A percentile compares a stretch with the other conserved stretches of the same genome.
phyloP scores from a whole-genome alignment of 2,888 invertebrate genomes.

The Cosmorhoe ocellata region DNA sequence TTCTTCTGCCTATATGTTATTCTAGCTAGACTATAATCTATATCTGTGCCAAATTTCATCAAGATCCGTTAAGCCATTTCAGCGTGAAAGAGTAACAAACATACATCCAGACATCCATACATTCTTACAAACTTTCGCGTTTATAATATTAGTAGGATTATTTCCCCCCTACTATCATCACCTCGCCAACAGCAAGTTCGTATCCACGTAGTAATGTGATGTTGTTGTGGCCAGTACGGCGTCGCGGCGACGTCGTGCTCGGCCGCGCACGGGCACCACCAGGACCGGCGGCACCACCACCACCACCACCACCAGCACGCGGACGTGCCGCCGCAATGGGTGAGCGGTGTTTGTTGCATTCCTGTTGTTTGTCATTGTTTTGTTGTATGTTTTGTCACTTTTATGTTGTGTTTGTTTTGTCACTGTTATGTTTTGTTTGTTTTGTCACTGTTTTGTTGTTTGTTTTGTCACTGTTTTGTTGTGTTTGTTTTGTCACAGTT shows the following conservation, averaged over 20 bases:
- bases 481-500: constrained; percentile 7
- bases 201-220: not conserved
- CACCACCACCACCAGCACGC: constrained; percentile 76
- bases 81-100: too few relatives aligned
- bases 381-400: constrained; percentile 3
- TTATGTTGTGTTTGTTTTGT: not conserved
- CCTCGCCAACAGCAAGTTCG: too few relatives aligned
- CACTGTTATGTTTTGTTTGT: constrained; percentile 6
- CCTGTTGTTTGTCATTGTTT: constrained; percentile 13
- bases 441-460: not conserved
- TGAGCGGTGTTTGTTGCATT: constrained; percentile 38
- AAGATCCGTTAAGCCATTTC: too few relatives aligned
- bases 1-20: too few relatives aligned
- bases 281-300: constrained; percentile 68
- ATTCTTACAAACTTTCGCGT: too few relatives aligned
- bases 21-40: too few relatives aligned
- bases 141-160: too few relatives aligned
- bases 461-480: constrained; percentile 7
- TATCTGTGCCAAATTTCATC: too few relatives aligned
- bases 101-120: too few relatives aligned
- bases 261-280: constrained; percentile 75
- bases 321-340: constrained; percentile 76
- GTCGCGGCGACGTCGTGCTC: constrained; percentile 80
- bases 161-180: too few relatives aligned
- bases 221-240: constrained; percentile 65